Evolutionary conservation across 2,113 vertebrate species (phyloP), one percentile per base, ranked within the genome.

Genomic region (Triplophysa tibetana): DNA sequence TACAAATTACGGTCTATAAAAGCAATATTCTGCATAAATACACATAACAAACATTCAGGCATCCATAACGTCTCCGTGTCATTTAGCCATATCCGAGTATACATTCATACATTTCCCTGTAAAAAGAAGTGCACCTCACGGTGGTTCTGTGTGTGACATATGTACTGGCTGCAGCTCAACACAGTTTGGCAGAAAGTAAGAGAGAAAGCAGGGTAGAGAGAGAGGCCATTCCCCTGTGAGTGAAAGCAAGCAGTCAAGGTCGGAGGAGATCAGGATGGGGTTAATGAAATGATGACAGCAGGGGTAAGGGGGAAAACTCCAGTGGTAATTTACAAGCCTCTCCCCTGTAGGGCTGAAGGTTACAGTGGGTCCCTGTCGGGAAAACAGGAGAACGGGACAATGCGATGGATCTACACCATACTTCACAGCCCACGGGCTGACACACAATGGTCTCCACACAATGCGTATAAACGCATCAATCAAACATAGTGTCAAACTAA

Each of bases 251-350:
- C 85, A 85, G 85, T 85, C 86, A 85, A 88, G 86, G 86, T 88
- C 85, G 81, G 83, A 73, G 82, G 85, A 80, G 84, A 87, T 75
- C 85, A 85, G 89, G 84, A 86, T 89, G 88, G 85, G 87, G 89
- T 88, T 90, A 87, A 90, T 88, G 89, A 87, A 82, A 82, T 82
- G 85, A 83, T 69, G 83, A 73, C 85, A 88, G 88, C 84, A 75
- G 86, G 83, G 74, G 84, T 70, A 70, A 75, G 80, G 73, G 80
- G 81, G 82, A 83, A 82, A 85, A 83, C 80, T 84, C 80, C 80
- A 79, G 69, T 85, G 86, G 84, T 83, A 85, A 83, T 87, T 87
- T 87, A 83, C 82, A 85, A 85, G 80, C 74, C 70, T 77, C 84
- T 79, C 84, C 84, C 86, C 86, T 84, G 80, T 78, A 81, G 82